Conservation (phyloP, 1,140 invertebrate genomes). For the Drosophila repleta region DNA sequence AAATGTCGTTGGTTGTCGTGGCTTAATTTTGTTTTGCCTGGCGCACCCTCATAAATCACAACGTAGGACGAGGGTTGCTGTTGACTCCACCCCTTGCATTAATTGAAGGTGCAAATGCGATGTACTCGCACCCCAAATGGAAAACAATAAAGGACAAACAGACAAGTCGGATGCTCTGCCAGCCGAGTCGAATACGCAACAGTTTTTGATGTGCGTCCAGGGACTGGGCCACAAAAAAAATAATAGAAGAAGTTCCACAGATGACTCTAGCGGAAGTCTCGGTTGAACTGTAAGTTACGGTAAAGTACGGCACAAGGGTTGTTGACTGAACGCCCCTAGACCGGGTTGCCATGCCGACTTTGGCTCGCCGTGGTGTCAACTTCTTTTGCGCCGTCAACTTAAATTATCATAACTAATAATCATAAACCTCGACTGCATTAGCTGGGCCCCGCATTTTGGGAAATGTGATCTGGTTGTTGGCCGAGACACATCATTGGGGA, state of each 20-base stretch:
- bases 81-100: constrained; percentile 44
- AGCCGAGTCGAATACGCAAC: constrained; percentile 63
- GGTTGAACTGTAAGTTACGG: constrained; percentile 62
- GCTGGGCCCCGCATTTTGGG: constrained; percentile 25
- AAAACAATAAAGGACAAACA: constrained; percentile 57
- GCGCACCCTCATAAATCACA: constrained; percentile 79
- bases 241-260: constrained; percentile 4
- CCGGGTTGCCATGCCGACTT: constrained; percentile 51
- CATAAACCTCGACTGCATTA: constrained; percentile 64
- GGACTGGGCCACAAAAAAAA: constrained; percentile 40
- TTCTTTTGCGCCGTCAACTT: constrained; percentile 71
- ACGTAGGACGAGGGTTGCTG: constrained; percentile 60
- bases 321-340: constrained; percentile 45
- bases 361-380: constrained; percentile 62
- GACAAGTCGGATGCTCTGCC: constrained; percentile 39
- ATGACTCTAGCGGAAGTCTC: constrained; percentile 49
- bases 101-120: constrained; percentile 81
- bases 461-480: constrained; percentile 45
- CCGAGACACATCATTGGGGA: constrained; percentile 57
- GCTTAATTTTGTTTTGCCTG: constrained; percentile 80
- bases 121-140: constrained; percentile 67
- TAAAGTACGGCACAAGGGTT: constrained; percentile 59
- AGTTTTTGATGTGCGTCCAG: constrained; percentile 74
- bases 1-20: constrained; percentile 68
- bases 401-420: constrained; percentile 82